Percentiles rank a stretch among this genome's conserved stretches.
Evolutionary conservation across 2,113 vertebrate species (phyloP).

Genomic region (Lepisosteus osseus): DNA sequence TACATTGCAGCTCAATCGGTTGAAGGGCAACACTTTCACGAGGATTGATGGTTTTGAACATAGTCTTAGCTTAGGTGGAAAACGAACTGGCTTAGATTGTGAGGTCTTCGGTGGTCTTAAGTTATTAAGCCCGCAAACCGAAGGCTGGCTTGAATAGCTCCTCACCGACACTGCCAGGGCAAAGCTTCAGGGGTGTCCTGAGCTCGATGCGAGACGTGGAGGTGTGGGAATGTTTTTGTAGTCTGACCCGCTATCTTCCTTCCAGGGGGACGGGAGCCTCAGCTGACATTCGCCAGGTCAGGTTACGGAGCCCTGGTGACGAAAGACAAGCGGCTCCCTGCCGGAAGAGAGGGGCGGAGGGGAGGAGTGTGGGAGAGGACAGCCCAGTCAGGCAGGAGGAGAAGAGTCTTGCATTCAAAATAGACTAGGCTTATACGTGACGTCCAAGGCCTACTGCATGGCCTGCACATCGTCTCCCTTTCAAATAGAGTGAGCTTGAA

Average conservation of each 20-base stretch:
- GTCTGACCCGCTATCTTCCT: conserved; percentile 4
- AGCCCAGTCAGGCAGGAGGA: conserved; percentile 4
- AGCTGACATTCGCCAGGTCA: conserved; percentile 4
- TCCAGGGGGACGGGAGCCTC: neutral
- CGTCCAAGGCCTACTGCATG: no score
- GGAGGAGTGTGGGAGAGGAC: conserved; percentile 11
- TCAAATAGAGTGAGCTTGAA: neutral
- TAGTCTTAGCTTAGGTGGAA: neutral
- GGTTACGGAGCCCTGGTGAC: neutral
- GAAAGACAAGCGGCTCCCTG: neutral
- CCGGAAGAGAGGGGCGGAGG: neutral
- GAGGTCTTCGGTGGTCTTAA: neutral
- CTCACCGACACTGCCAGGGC: neutral
- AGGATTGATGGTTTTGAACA: neutral
- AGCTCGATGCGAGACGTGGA: neutral
- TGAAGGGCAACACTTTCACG: neutral
- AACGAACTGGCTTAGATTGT: neutral
- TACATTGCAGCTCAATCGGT: neutral
- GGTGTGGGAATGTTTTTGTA: conserved; percentile 17
- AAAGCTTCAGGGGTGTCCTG: conserved; percentile 7
- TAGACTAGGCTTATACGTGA: conserved; percentile 7
- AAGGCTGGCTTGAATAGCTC: neutral
- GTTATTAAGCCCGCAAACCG: neutral
- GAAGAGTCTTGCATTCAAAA: neutral
- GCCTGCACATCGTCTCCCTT: neutral